These are phyloP conservation scores for Novumbra hubbsi DNA, from an alignment of 2,797 vertebrate species.

Conservation along the genomic window DNA sequence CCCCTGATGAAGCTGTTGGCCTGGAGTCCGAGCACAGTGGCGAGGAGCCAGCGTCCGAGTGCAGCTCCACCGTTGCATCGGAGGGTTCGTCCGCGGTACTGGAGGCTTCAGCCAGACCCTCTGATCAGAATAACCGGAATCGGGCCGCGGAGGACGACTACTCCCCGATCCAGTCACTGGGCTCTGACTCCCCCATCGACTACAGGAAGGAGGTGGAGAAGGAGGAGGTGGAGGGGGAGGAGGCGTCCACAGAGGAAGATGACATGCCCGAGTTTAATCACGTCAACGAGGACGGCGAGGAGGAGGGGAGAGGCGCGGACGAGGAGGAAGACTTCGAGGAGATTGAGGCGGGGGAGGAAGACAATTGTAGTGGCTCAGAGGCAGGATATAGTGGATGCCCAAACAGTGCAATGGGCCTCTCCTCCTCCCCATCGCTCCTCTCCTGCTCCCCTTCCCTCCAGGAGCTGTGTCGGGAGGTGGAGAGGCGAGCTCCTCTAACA, in stretches of 20 bases:
- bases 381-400: conserved; percentile 62
- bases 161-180: conserved; percentile 56
- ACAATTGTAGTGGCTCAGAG: conserved; percentile 47
- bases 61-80: conserved; percentile 59
- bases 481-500: conserved; percentile 73
- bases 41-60: conserved; percentile 70
- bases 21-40: conserved; percentile 73
- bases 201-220: conserved; percentile 66
- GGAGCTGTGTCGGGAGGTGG: conserved; percentile 66
- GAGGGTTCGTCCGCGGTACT: conserved; percentile 58
- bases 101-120: conserved; percentile 55
- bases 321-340: conserved; percentile 64
- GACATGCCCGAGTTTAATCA: conserved; percentile 81
- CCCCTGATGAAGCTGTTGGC: conserved; percentile 74
- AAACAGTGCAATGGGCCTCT: conserved; percentile 48
- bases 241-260: conserved; percentile 83
- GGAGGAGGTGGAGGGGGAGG: conserved; percentile 71
- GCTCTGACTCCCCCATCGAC: conserved; percentile 63
- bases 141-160: conserved; percentile 53
- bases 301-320: conserved; percentile 40
- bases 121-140: conserved; percentile 48
- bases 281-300: conserved; percentile 33
- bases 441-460: conserved; percentile 65
- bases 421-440: conserved; percentile 66
- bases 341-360: conserved; percentile 60